Evolutionary conservation across 2,888 invertebrate species (phyloP), one percentile per base, ranked within the genome.

Genomic region (Himalopsyche tibetana): DNA sequence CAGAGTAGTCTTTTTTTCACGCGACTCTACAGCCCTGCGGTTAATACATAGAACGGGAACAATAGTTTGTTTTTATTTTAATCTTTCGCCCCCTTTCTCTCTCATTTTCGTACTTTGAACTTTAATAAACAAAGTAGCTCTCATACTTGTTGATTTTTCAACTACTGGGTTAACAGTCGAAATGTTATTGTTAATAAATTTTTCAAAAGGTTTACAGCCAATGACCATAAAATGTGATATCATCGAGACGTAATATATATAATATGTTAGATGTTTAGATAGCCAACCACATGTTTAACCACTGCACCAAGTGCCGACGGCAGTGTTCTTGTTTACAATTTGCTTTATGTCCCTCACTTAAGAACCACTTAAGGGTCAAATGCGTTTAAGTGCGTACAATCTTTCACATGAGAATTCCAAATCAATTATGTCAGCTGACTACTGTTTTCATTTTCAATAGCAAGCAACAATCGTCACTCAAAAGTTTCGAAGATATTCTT

Each of bases 311-410:
- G 74, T 63, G 63, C 11, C n/a, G 19, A 63, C 63, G 19, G 63
- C 63, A 63, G 19, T 74, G 74, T 19, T 36, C 74, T 74, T 74
- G 74, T 74, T 74, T 74, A 74, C 38, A 74, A 74, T 36, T 74
- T 74, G 74, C n/a, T 74, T 36, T 36, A 74, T 74, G 74, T 36
- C 9, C 74, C 36, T 74, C 74, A 74, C 74, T 74, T 74, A 74
- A 74, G 74, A 36, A 74, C 28, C 74, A 74, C 74, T 74, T 74
- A 74, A 63, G 74, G 74, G 74, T 74, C 74, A 74, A 74, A 74
- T 74, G 74, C 74, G 36, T 74, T 74, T 74, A 74, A 74, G 36
- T 74, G 74, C 74, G 36, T 74, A 11, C 74, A 74, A 74, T 74
- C 74, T 74, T 38, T 74, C 74, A 74, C 74, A 36, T 74, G 74